Evolutionary conservation across 2,888 invertebrate species (phyloP), one percentile per base, ranked within the genome.

Genomic region (Dicyrtomina minuta): DNA sequence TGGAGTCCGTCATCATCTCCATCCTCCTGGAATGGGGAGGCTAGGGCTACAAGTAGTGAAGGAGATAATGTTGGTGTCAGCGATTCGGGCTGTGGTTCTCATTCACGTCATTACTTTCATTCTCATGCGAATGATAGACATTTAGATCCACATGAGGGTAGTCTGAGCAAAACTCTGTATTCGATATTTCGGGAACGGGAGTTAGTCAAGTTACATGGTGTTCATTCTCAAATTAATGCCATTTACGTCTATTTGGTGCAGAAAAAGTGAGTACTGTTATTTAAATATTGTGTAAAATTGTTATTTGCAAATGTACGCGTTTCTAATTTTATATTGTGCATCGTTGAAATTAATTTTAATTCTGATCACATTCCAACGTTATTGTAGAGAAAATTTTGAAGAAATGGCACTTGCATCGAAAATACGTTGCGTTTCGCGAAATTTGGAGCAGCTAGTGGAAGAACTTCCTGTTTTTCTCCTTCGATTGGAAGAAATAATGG

Each of bases 401-500:
- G 85, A 85, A 77, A 86, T 88, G 86, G 84, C 85, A 39, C 83
- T 83, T 59, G 81, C 84, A 1, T 86, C 87, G 78, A 87, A 87
- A 81, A 83, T 86, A 59, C 82, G 87, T 62, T 86, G 86, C 15
- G 85, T 88, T 46, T 84, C 85, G 49, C 83, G 86, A 78, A 87
- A 87, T 80, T 81, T 88, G 66, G 87, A 88, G 75, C 86, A 86
- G 77, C 80, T 88, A 10, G 84, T 87, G 68, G 85, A 87, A 79
- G 88, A 88, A 80, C 83, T 88, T 72, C 88, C 88, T 2, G 83
- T 86, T 22, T 86, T 87, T 80, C 82, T 88, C 73, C 24, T 80
- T 85, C 83, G 87, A 53, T 81, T 88, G 70, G 87, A 88, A 80
- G 88, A 88, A 79, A 82, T 87, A 22, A 85, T 86, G 59, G 83